Evolutionary conservation across 1,140 invertebrate genomes (phyloP).

Genomic region (Gonioctena quinquepunctata): DNA sequence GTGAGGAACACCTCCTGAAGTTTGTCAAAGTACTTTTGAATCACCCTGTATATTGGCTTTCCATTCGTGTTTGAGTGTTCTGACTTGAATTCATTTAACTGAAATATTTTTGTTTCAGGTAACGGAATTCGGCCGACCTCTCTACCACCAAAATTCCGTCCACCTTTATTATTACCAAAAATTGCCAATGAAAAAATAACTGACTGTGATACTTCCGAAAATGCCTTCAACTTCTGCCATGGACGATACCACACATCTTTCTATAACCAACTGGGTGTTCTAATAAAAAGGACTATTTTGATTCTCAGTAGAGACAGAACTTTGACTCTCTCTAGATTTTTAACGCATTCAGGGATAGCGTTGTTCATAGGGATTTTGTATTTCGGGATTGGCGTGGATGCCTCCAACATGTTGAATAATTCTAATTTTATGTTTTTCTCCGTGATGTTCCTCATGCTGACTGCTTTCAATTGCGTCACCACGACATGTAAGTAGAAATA

Average conservation of each 20-base stretch:
- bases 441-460: conserved; percentile 52
- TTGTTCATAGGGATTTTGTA: conserved; percentile 80
- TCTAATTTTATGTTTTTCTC: conserved; percentile 51
- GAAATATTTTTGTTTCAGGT: conserved; percentile 40
- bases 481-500: conserved; percentile 79
- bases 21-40: too few species aligned
- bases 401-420: conserved; percentile 47
- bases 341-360: conserved; percentile 76
- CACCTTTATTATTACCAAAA: conserved; percentile 36
- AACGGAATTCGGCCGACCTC: conserved; percentile 53
- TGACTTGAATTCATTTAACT: background rate
- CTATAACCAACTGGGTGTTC: conserved; percentile 66
- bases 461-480: conserved; percentile 84
- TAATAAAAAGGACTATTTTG: conserved; percentile 67
- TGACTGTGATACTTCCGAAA: conserved; percentile 10
- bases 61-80: background rate
- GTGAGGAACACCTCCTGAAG: too few species aligned
- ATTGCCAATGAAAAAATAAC: conserved; percentile 6
- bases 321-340: conserved; percentile 74
- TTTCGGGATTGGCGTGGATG: conserved; percentile 70
- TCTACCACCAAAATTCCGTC: conserved; percentile 58
- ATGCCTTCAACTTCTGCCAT: conserved; percentile 14
- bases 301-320: conserved; percentile 64
- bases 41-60: too few species aligned
- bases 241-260: conserved; percentile 64